Conservation (phyloP, 2,113 vertebrate species). For the Tragelaphus scriptus region DNA sequence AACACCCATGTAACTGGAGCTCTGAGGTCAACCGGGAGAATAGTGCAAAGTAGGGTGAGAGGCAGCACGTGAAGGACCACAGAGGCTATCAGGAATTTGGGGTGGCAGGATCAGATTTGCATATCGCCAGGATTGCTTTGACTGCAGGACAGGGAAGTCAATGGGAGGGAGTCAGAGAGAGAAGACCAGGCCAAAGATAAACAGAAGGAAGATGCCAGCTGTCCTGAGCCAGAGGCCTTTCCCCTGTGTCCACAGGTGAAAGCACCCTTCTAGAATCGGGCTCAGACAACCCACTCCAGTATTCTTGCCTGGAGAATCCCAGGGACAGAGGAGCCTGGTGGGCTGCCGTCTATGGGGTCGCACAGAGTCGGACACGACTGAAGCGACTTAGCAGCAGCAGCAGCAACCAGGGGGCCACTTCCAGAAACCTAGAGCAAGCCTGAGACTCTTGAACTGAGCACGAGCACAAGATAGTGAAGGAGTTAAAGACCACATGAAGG, state of each 20-base stretch:
- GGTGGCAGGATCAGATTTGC: neutral
- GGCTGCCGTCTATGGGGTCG: no score
- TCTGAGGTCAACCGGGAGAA: neutral
- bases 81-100: neutral
- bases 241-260: neutral
- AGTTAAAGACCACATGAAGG: neutral
- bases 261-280: neutral
- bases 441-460: neutral
- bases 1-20: neutral
- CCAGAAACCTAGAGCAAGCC: neutral
- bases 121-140: neutral
- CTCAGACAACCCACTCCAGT: neutral
- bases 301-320: no score
- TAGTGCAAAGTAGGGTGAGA: no score
- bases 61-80: fast-evolving
- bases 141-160: neutral
- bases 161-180: neutral
- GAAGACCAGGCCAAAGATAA: neutral
- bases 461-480: neutral
- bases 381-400: no score
- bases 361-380: no score
- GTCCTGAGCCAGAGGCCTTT: neutral
- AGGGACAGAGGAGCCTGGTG: no score
- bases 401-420: neutral
- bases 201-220: neutral